Evolutionary conservation across 2,888 invertebrate genomes (phyloP).

Genomic region (Leucania comma): DNA sequence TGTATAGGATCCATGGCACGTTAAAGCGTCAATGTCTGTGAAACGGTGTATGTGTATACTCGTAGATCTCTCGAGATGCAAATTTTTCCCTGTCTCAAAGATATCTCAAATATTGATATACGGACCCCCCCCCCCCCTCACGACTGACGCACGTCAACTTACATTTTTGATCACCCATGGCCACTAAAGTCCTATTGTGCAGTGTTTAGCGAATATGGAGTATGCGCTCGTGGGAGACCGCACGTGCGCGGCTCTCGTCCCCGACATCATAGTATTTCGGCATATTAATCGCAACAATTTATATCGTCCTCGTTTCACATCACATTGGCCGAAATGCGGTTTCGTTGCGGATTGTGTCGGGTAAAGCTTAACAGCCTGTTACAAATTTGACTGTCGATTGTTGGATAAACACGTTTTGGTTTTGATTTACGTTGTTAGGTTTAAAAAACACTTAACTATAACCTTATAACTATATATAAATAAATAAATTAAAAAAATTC

Average conservation of each 20-base stretch:
- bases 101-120: neutral
- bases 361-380: constrained; percentile 53
- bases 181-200: constrained; percentile 52
- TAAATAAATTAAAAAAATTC: too few species aligned
- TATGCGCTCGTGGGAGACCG: constrained; percentile 74
- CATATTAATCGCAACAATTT: constrained; percentile 79
- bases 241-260: constrained; percentile 72
- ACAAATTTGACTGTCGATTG: constrained; percentile 56
- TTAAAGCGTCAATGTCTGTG: too few species aligned
- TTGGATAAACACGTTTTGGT: constrained; percentile 21
- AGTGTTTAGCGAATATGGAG: constrained; percentile 52
- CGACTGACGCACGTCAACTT: constrained; percentile 5
- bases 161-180: constrained; percentile 35
- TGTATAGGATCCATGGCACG: too few species aligned
- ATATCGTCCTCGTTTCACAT: constrained; percentile 77
- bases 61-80: neutral
- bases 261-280: constrained; percentile 82
- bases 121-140: neutral
- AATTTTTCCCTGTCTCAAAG: neutral
- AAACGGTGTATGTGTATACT: too few species aligned
- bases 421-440: constrained; percentile 11
- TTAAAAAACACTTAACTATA: too few species aligned
- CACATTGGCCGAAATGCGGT: constrained; percentile 68
- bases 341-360: constrained; percentile 44
- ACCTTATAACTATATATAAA: too few species aligned